Conservation (phyloP, 2,113 vertebrate species). For the Tursiops truncatus region DNA sequence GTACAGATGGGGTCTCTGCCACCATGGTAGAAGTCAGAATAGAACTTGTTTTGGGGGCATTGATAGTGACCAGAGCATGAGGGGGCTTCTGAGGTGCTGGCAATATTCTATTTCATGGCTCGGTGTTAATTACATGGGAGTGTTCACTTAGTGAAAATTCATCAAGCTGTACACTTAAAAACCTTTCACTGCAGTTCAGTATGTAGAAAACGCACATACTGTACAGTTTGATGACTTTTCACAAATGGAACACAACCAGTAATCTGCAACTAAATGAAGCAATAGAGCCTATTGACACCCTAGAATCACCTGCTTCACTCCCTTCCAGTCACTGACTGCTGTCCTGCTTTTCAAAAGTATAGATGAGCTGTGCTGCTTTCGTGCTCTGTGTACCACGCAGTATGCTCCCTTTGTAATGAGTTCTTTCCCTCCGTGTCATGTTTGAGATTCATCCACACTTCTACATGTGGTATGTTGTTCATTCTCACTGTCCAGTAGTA, state of each 20-base stretch:
- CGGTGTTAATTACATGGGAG: background rate
- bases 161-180: background rate
- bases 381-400: accelerated
- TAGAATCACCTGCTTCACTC: background rate
- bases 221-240: background rate
- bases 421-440: background rate
- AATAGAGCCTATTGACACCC: accelerated
- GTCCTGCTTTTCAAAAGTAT: background rate
- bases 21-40: background rate
- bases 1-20: background rate
- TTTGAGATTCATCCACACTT: background rate
- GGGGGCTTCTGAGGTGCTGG: background rate
- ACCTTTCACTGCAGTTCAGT: background rate
- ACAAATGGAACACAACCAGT: background rate
- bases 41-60: background rate
- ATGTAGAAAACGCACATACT: background rate
- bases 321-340: background rate
- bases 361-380: accelerated
- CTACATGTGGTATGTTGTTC: accelerated
- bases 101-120: background rate
- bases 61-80: background rate
- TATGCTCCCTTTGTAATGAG: too few species aligned
- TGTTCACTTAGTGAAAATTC: background rate
- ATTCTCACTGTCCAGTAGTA: background rate
- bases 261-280: background rate